Evolutionary conservation across 2,797 vertebrate genomes (phyloP), one percentile per base, ranked within the genome.

Genomic region (Lindbergichthys nudifrons): DNA sequence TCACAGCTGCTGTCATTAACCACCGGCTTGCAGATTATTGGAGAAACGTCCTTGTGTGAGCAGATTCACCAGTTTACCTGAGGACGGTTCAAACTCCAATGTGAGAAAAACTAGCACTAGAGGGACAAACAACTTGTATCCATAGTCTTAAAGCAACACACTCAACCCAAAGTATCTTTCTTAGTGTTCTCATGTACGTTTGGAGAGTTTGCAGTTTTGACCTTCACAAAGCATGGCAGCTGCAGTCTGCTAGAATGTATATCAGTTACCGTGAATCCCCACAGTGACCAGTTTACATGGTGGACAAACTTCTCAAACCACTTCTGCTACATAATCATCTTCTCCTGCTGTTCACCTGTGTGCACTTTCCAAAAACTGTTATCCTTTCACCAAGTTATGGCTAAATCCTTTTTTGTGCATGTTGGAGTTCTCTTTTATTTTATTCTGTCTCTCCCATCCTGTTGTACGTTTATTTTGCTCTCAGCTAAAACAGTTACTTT

Each of bases 1-100:
- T 94, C 94, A 91, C 93, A 94, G 94, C 92, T 94, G 93, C 92
- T 93, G 92, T 95, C 94, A 95, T 95, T 96, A 95, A 93, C 88
- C 87, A 92, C 81, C 74, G 83, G 91, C 93, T 93, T 81, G 81
- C 87, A 89, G 91, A 95, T 95, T 95, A 96, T 94, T 94, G 94
- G 91, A 93, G 90, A 95, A 94, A 94, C 73, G 91, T 94, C 92
- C 92, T 94, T 93, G 92, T 92, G 89, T 80, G 89, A 87, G 88
- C 83, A 88, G 88, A 89, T 91, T 80, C 89, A 66, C 89, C 77
- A 80, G 88, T 88, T 88, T 92, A 92, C 92, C 89, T 88, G 83
- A 86, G 78, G 71, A 86, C 42, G 66, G 73, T 43, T 78, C 57
- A 43, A 87, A 62, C 85, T 87, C 60, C n/a, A 39, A 12, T 73